Evolutionary conservation across 2,888 invertebrate species (phyloP).

Genomic region (Pimpla rufipes): DNA sequence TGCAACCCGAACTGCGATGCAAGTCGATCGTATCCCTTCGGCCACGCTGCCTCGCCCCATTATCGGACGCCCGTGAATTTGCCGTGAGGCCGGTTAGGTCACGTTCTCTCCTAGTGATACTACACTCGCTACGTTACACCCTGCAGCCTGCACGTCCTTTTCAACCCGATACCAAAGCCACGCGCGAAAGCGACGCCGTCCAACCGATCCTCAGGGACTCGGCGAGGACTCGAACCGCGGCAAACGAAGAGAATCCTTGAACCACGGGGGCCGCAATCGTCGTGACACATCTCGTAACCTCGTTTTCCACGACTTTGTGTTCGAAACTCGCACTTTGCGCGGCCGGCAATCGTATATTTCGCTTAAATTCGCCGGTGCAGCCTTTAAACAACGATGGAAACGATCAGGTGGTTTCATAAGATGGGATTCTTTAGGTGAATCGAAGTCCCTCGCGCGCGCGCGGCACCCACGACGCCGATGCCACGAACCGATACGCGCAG

Average conservation of each 20-base stretch:
- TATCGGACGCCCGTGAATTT: constrained; percentile 75
- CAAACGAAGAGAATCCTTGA: neutral
- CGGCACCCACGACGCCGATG: constrained; percentile 36
- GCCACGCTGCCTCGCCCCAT: constrained; percentile 46
- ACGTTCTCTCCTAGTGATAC: constrained; percentile 73
- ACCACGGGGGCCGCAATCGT: constrained; percentile 1
- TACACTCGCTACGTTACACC: constrained; percentile 7
- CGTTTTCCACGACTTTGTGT: neutral
- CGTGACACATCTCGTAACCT: constrained; percentile 33
- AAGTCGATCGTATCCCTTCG: constrained; percentile 36
- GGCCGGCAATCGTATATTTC: constrained; percentile 12
- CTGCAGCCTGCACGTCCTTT: neutral
- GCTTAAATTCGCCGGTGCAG: constrained; percentile 5
- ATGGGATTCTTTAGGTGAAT: constrained; percentile 35
- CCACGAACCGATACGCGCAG: neutral
- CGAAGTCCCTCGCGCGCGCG: neutral
- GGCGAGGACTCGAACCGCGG: neutral
- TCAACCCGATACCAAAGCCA: constrained; percentile 3
- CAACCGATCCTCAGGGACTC: neutral
- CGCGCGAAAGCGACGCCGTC: neutral
- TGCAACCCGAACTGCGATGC: constrained; percentile 5
- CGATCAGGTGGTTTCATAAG: constrained; percentile 29
- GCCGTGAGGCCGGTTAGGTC: constrained; percentile 72
- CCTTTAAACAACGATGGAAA: constrained; percentile 17
- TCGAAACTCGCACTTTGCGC: constrained; percentile 11